Conservation (phyloP, 2,888 invertebrate species). For the Laothoe populi region DNA sequence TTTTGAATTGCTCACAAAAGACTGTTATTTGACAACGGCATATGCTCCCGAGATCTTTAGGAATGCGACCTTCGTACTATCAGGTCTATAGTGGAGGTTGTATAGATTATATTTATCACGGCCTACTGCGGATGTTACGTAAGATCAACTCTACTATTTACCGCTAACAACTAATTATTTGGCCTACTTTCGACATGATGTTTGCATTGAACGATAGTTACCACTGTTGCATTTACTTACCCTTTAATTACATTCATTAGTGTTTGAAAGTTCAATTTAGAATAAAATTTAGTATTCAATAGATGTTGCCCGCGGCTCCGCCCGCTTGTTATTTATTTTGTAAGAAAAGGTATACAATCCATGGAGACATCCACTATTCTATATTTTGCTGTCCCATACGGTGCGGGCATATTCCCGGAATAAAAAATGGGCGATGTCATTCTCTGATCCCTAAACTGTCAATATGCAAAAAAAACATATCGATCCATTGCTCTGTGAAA, state of each 20-base stretch:
- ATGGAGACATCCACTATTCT: too few species aligned
- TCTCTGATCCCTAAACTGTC: too few species aligned
- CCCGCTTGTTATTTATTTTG: too few species aligned
- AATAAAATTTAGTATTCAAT: neutral
- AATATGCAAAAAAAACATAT: too few species aligned
- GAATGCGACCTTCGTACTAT: constrained; percentile 47
- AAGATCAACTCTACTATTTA: constrained; percentile 30
- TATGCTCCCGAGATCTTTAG: constrained; percentile 48
- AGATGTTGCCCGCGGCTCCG: too few species aligned
- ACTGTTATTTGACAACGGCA: constrained; percentile 37
- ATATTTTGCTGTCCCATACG: too few species aligned
- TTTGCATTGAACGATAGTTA: constrained; percentile 23
- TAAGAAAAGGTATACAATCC: too few species aligned
- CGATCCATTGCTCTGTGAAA: too few species aligned
- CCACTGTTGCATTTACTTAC: neutral
- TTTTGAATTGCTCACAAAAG: too few species aligned
- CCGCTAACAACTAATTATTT: constrained; percentile 29
- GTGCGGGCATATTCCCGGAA: too few species aligned
- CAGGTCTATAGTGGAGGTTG: constrained; percentile 38
- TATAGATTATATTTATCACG: constrained; percentile 37
- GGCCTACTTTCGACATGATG: constrained; percentile 28
- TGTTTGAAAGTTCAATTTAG: constrained; percentile 1
- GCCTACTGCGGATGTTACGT: constrained; percentile 36
- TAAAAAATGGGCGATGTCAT: too few species aligned
- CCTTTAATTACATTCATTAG: constrained; percentile 21